Percentiles rank a stretch among this genome's conserved stretches.
These are phyloP conservation scores for Sphenodon punctatus DNA, from an alignment of 2,797 vertebrate species.

Conservation along the genomic window DNA sequence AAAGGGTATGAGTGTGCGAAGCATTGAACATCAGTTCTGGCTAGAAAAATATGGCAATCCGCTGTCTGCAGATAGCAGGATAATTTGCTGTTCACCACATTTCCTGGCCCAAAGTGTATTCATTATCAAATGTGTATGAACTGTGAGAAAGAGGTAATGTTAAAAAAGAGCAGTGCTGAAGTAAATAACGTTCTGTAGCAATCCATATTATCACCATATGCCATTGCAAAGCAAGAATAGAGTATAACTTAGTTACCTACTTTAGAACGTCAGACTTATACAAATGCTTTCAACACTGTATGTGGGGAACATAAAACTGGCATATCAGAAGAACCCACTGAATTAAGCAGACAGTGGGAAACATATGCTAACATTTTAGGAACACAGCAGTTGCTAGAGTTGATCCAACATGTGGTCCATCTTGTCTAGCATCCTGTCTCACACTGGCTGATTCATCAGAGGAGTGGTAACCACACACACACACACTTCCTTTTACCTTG, in stretches of 20 bases:
- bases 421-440: too few relatives aligned
- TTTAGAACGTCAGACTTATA: neutral
- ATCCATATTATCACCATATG: neutral
- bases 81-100: slow-evolving; percentile 11
- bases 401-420: too few relatives aligned
- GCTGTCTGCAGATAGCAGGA: neutral
- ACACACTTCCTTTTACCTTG: too few relatives aligned
- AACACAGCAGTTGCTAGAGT: too few relatives aligned
- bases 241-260: neutral
- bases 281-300: neutral
- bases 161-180: neutral
- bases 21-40: neutral
- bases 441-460: too few relatives aligned
- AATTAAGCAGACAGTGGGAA: neutral
- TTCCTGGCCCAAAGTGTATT: neutral
- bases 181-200: neutral
- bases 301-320: neutral
- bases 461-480: too few relatives aligned
- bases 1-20: neutral
- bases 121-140: neutral
- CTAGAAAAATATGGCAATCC: neutral
- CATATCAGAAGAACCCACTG: neutral
- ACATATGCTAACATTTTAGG: too few relatives aligned
- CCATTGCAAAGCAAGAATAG: neutral
- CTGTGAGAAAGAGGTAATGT: neutral